Conservation (phyloP, 2,113 vertebrate genomes). For the Macaca mulatta region DNA sequence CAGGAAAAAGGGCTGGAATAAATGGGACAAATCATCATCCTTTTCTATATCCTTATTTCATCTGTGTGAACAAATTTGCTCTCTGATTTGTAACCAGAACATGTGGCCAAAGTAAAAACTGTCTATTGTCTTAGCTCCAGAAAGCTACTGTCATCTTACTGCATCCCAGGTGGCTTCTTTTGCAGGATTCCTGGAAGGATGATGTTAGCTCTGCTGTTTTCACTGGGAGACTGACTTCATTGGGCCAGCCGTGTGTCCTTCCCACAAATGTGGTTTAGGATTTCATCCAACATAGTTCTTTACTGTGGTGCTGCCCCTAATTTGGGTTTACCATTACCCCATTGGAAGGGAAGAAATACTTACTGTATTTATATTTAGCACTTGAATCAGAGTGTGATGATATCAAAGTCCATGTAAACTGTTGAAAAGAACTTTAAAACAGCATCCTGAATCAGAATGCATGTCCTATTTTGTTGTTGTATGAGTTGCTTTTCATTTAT, state of each 20-base stretch:
- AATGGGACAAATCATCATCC: too few species aligned
- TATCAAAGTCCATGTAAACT: neutral
- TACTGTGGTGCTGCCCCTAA: fast-evolving
- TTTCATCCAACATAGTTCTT: neutral
- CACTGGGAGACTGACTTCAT: neutral
- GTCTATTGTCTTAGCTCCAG: too few species aligned
- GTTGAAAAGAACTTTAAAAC: neutral
- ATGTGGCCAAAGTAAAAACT: neutral
- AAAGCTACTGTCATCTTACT: neutral
- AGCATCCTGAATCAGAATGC: fast-evolving
- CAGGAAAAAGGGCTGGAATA: neutral
- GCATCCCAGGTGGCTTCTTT: neutral
- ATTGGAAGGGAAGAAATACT: neutral
- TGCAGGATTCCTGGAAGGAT: neutral
- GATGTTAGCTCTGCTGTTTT: neutral
- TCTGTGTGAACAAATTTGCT: neutral
- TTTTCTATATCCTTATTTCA: neutral
- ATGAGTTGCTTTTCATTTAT: neutral
- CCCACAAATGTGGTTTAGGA: neutral
- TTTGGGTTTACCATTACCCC: neutral
- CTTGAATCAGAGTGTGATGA: neutral
- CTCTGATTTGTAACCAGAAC: neutral
- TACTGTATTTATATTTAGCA: neutral
- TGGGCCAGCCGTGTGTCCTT: neutral
- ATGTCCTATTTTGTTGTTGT: neutral